phyloP scores from a whole-genome alignment of 2,113 vertebrate genomes.

The Reinhardtius hippoglossoides region DNA sequence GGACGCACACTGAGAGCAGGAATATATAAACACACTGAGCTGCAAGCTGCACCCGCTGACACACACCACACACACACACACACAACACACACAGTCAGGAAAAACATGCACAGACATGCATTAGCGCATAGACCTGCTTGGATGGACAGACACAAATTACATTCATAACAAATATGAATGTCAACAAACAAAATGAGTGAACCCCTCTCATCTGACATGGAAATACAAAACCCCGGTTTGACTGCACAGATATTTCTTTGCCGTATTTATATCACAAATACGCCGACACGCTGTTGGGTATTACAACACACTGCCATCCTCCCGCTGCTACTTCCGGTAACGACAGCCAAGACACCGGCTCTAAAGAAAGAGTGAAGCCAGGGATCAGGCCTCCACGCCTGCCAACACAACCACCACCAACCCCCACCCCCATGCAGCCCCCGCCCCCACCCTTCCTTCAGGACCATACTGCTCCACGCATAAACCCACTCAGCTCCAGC shows the following conservation, averaged over 20 bases:
- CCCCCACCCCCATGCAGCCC: background rate
- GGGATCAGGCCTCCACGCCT: slow-evolving; percentile 54
- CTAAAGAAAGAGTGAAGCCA: slow-evolving; percentile 63
- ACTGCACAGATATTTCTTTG: background rate
- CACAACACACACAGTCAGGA: background rate
- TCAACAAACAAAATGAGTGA: slow-evolving; percentile 47
- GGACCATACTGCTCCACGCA: slow-evolving; percentile 62
- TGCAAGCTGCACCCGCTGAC: slow-evolving; percentile 71
- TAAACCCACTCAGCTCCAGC: slow-evolving; percentile 67
- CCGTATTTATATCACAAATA: slow-evolving; percentile 63
- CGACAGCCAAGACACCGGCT: slow-evolving; percentile 56
- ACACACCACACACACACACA: slow-evolving; percentile 16
- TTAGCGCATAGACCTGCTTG: slow-evolving; percentile 25
- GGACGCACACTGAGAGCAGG: slow-evolving; percentile 64
- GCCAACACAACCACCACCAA: slow-evolving; percentile 50
- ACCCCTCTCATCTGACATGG: background rate
- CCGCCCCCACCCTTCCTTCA: slow-evolving; percentile 31
- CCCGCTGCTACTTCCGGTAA: slow-evolving; percentile 69
- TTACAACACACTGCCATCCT: slow-evolving; percentile 50
- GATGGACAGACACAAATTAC: slow-evolving; percentile 27
- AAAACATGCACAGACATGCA: slow-evolving; percentile 9
- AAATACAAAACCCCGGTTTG: background rate
- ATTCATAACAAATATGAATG: slow-evolving; percentile 37
- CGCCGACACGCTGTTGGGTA: slow-evolving; percentile 47
- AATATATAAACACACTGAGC: slow-evolving; percentile 74